Percentiles rank a stretch among this genome's conserved stretches.
phyloP scores from a whole-genome alignment of 2,113 vertebrate species.

The Limnothrissa miodon region DNA sequence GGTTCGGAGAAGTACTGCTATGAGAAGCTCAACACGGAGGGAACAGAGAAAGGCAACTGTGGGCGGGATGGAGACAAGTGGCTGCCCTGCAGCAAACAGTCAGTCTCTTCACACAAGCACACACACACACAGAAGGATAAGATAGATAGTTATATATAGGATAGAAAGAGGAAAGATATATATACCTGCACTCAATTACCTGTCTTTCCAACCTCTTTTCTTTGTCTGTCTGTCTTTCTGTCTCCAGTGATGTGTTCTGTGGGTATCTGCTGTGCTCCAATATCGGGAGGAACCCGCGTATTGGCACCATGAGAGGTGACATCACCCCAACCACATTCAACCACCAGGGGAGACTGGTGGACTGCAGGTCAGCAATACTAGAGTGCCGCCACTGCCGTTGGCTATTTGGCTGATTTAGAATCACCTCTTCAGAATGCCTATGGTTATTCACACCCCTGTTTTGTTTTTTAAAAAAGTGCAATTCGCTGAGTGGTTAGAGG shows the following conservation, averaged over 20 bases:
- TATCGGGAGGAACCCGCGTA: conserved; percentile 84
- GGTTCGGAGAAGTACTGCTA: conserved; percentile 98
- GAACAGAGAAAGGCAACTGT: conserved; percentile 96
- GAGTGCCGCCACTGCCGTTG: not conserved
- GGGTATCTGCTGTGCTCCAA: conserved; percentile 94
- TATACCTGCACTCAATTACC: no score
- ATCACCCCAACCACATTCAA: conserved; percentile 92
- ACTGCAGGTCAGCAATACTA: conserved; percentile 82
- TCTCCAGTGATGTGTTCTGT: conserved; percentile 92
- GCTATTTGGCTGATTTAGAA: no score
- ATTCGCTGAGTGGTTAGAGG: no score
- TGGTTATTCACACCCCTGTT: no score
- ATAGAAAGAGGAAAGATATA: no score
- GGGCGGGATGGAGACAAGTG: conserved; percentile 91
- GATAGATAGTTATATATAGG: not conserved
- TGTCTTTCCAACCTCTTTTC: no score
- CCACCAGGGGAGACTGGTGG: conserved; percentile 91
- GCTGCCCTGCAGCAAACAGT: conserved; percentile 98
- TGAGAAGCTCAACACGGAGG: conserved; percentile 97
- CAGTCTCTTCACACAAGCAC: conserved; percentile 56
- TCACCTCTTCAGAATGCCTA: no score
- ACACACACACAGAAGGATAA: not conserved
- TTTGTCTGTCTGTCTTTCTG: conserved; percentile 21
- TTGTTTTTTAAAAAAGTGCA: no score
- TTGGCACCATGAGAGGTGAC: conserved; percentile 92